Evolutionary conservation across 1,140 invertebrate genomes (phyloP), one percentile per base, ranked within the genome.

Genomic region (Pentalonia nigronervosa): DNA sequence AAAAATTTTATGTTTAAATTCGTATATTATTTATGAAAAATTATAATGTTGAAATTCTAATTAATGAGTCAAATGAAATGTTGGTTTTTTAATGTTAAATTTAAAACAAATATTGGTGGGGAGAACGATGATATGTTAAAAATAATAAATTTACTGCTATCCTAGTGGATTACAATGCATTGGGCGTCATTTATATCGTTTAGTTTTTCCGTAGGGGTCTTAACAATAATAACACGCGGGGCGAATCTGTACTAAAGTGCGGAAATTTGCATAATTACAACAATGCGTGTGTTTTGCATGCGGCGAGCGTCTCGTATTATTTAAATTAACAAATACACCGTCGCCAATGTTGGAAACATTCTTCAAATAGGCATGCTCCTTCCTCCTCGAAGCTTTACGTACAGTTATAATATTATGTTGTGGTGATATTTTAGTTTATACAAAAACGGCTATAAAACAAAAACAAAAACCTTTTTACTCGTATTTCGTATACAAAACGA

Each of bases 241-340:
- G 47, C 14, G 76, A 93, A 93, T 93, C 91, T 86, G 91, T 41
- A 84, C 81, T 84, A 90, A 41, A 90, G 53, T 67, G 53, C 36
- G 53, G 91, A 83, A 93, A 93, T 93, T 93, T 93, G 91, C 91
- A 93, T 93, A 93, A 93, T 56, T 93, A 86, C 91, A 93, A 93
- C 91, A 92, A 84, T 92, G 91, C 91, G 91, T 81, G 91, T 93
- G 47, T 93, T 93, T 93, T 36, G 91, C 91, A 93, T 93, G 81
- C 91, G 81, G 36, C 21, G 21, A 86, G 81, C 81, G 91, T 84
- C 91, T 92, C 91, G 91, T 92, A 92, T 92, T 93, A 93, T 93
- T 93, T 86, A 93, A 93, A 93, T 93, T 93, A 93, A 93, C 91
- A 50, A 93, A 93, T 56, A 93, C 81, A 56, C 81, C 81, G 76